Evolutionary conservation across 1,140 invertebrate genomes (phyloP), one percentile per base, ranked within the genome.

Genomic region (Zaprionus gabonicus): DNA sequence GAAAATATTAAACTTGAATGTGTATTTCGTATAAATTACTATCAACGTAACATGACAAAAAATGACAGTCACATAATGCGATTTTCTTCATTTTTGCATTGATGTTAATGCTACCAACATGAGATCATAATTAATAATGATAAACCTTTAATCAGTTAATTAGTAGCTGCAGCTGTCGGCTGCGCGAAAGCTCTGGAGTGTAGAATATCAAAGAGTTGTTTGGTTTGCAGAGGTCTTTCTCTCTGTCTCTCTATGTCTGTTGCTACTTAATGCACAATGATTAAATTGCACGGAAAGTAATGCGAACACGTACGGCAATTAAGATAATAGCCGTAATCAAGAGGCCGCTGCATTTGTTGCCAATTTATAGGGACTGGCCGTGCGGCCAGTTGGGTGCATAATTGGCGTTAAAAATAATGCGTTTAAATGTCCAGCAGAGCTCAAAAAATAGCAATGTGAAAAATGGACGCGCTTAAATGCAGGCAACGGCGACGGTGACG

Each of bases 361-460:
- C 81, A 88, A 87, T 87, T 83, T 87, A 87, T 88, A 64, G 83
- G 58, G 70, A 55, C 56, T 49, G 20, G 7, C 20, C n/a, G 31
- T 38, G 60, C 17, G 17, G 12, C 53, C 63, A 34, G 38, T 57
- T 41, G 44, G 36, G 31, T 56, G 12, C 68, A 78, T 80, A 87
- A 87, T 83, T 88, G 81, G 84, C 72, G 81, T 83, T 88, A 87
- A 86, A 86, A 88, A 83, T 86, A 86, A 86, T 88, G 83, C 83
- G 69, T 86, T 86, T 83, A 80, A 83, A 72, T 67, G 69, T 75
- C 59, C 56, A 72, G 65, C 60, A 71, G 66, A 76, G 56, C 70
- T 72, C 63, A 71, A 74, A 75, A 72, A 82, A 78, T 81, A 59
- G 78, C 68, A 34, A 60, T 65, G 63, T 88, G 71, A 88, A 81